Evolutionary conservation across 2,888 invertebrate species (phyloP).

Genomic region (Ophraella communa): DNA sequence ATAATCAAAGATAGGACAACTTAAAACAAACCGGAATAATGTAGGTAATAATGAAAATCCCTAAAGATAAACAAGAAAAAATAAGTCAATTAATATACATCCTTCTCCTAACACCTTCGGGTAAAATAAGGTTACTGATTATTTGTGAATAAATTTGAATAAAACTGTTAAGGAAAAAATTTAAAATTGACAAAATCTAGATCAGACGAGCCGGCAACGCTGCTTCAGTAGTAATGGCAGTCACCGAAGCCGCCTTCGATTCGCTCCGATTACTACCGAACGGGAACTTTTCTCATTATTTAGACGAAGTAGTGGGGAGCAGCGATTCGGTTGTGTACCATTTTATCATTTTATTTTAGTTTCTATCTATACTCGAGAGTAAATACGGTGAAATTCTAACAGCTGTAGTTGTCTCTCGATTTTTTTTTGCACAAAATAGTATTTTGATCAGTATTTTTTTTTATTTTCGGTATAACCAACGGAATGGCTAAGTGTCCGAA

Average conservation of each 20-base stretch:
- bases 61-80: no score
- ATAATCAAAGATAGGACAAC: no score
- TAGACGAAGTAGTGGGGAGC: constrained; percentile 13
- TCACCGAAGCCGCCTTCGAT: constrained; percentile 23
- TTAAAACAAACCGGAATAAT: no score
- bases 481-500: constrained; percentile 2
- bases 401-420: background rate
- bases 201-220: background rate
- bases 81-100: no score
- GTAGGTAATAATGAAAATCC: no score
- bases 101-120: no score
- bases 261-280: constrained; percentile 20
- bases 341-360: constrained; percentile 20
- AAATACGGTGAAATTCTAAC: background rate
- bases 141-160: no score
- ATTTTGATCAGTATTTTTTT: constrained; percentile 10
- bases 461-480: background rate
- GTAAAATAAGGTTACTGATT: no score
- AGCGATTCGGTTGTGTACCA: constrained; percentile 11
- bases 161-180: no score
- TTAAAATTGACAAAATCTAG: background rate
- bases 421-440: no score
- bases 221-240: constrained; percentile 5
- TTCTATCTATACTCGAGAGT: background rate
- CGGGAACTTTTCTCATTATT: constrained; percentile 24